These are phyloP conservation scores for Acanthosepion lycidas DNA, from an alignment of 2,888 invertebrate genomes.

Conservation along the genomic window DNA sequence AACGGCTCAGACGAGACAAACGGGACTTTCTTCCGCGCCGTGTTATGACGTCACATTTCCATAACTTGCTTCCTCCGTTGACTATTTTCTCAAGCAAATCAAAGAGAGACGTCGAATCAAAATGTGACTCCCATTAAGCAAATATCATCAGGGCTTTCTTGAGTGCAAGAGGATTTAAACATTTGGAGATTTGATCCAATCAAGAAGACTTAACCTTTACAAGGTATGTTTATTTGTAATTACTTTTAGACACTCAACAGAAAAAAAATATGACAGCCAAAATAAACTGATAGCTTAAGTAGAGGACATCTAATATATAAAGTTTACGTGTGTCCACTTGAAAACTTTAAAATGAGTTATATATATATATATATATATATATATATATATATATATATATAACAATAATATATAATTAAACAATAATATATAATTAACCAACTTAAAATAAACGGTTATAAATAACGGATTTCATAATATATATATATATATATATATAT, in stretches of 20 bases:
- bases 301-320: not conserved
- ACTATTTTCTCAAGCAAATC: not conserved
- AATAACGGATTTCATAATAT: too few species aligned
- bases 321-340: too few species aligned
- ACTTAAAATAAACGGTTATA: too few species aligned
- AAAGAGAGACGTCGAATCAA: not conserved
- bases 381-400: too few species aligned
- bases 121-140: not conserved
- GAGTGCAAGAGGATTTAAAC: not conserved
- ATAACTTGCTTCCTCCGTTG: not conserved
- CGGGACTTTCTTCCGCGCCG: not conserved
- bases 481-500: too few species aligned
- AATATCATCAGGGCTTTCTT: constrained; percentile 16
- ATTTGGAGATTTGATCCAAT: not conserved
- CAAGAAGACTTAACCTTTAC: not conserved
- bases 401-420: too few species aligned
- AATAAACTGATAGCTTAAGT: not conserved
- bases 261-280: not conserved
- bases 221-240: not conserved
- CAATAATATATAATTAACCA: too few species aligned
- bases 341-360: too few species aligned
- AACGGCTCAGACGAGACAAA: not conserved
- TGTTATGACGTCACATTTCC: not conserved
- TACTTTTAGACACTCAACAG: not conserved
- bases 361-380: too few species aligned